phyloP scores from a whole-genome alignment of 2,113 vertebrate genomes.

The Sorex fumeus region DNA sequence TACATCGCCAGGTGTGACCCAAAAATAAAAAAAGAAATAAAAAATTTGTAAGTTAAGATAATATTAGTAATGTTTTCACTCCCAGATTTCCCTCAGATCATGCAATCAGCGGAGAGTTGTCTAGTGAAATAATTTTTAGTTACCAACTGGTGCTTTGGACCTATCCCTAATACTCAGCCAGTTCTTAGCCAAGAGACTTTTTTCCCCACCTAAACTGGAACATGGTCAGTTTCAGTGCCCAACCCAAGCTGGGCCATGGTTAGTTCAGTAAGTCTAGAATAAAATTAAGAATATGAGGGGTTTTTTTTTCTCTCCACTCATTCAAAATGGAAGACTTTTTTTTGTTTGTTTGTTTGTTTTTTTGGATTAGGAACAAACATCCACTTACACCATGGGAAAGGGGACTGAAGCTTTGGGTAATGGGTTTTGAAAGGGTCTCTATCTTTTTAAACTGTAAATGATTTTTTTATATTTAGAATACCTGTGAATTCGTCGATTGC shows the following conservation, averaged over 20 bases:
- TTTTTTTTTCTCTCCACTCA: background rate
- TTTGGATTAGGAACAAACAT: background rate
- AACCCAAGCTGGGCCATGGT: background rate
- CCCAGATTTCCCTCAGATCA: background rate
- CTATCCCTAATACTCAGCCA: background rate
- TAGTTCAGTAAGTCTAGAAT: background rate
- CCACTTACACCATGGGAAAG: background rate
- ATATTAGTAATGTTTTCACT: background rate
- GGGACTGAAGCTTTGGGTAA: background rate
- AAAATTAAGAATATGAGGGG: conserved; percentile 1
- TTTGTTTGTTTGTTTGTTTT: background rate
- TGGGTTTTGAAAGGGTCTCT: background rate
- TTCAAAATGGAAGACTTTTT: background rate
- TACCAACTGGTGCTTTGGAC: background rate
- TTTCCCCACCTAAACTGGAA: background rate
- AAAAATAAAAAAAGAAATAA: too few species aligned
- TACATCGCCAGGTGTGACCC: too few species aligned
- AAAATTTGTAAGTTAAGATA: background rate
- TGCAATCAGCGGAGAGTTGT: background rate
- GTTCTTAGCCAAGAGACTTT: conserved; percentile 18
- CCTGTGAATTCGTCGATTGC: background rate
- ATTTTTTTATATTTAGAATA: background rate
- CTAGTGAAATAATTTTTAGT: conserved; percentile 22
- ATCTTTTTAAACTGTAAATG: background rate
- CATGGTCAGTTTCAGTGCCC: too few species aligned